Base-by-base conservation (phyloP, 2,888 invertebrate genomes). In the Xylota sylvarum region DNA sequence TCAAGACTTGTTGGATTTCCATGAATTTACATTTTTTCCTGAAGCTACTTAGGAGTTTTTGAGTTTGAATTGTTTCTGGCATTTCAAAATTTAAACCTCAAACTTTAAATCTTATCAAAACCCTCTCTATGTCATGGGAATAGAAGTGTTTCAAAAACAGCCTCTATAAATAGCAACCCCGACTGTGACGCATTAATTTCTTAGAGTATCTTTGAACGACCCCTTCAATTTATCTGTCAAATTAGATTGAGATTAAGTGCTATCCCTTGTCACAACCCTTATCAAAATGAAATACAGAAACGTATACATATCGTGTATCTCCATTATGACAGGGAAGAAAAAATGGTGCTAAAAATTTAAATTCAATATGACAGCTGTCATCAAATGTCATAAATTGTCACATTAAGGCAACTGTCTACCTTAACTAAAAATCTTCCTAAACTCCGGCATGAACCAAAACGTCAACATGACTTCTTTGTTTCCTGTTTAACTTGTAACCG, bases 181-280 rank as follows among this genome's bases (percentile, higher is more conserved):
- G 14, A 5, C 14, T 10, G 32, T 14, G 32, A 9, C 56, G 56
- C 0, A 19, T 64, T 46, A 17, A 23, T 64, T 30, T 32, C n/a
- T 23, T 17, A 14, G 12, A 48, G 4, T 64, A 30, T 12, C 32
- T 19, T 2, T 35, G 10, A 48, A 48, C 32, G 32, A 37, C 46
- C 10, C 58, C 27, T 23, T 50, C 72, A 60, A 60, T 72, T n/a
- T 72, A 60, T 48, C 48, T 60, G 60, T 50, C 60, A 72, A 48
- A 60, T 72, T 60, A 72, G 48, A 72, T 37, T 72, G 23, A 72
- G 48, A 50, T 37, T 37, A 72, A 48, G 37, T 50, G 48, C 14
- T 43, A 50, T 62, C 50, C 17, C 17, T 50, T 73, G 62, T 73
- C 62, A 73, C 27, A 60, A 72, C 73, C 73, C 62, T n/a, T 52